Evolutionary conservation across 2,797 vertebrate species (phyloP).

Genomic region (Pipistrellus nathusii): DNA sequence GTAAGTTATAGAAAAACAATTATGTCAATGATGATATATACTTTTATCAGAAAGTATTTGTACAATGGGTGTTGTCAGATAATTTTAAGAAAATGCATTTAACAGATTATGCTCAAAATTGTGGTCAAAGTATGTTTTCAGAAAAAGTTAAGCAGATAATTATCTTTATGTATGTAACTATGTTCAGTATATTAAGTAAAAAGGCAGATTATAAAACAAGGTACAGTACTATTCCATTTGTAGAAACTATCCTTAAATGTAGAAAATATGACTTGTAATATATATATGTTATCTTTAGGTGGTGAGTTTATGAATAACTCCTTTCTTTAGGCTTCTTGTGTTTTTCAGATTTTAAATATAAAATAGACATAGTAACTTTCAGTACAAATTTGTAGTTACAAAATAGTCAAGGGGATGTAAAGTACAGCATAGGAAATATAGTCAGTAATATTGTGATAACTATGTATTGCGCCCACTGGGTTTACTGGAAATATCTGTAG

Average conservation of each 20-base stretch:
- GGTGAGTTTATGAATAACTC: background rate
- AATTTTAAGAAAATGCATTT: slow-evolving; percentile 6
- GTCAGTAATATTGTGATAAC: background rate
- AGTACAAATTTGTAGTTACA: background rate
- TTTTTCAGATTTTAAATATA: slow-evolving; percentile 27
- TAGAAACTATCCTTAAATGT: background rate
- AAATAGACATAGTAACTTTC: background rate
- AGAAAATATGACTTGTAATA: background rate
- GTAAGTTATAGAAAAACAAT: slow-evolving; percentile 23
- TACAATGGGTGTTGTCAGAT: background rate
- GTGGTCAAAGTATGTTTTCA: slow-evolving; percentile 3
- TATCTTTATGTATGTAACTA: background rate
- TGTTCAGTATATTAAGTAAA: slow-evolving; percentile 4
- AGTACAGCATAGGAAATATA: background rate
- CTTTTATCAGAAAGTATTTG: background rate
- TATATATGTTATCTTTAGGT: background rate
- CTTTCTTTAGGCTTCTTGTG: background rate
- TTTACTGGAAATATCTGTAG: background rate
- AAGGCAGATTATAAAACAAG: slow-evolving; percentile 19
- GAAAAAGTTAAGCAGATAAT: slow-evolving; percentile 46
- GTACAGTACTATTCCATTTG: background rate
- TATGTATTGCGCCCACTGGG: too few relatives aligned
- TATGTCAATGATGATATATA: background rate
- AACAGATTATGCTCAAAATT: background rate
- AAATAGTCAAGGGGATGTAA: background rate